A percentile compares a stretch with the other conserved stretches of the same genome.
Evolutionary conservation across 2,888 invertebrate genomes (phyloP).

Genomic region (Shargacucullia verbasci): DNA sequence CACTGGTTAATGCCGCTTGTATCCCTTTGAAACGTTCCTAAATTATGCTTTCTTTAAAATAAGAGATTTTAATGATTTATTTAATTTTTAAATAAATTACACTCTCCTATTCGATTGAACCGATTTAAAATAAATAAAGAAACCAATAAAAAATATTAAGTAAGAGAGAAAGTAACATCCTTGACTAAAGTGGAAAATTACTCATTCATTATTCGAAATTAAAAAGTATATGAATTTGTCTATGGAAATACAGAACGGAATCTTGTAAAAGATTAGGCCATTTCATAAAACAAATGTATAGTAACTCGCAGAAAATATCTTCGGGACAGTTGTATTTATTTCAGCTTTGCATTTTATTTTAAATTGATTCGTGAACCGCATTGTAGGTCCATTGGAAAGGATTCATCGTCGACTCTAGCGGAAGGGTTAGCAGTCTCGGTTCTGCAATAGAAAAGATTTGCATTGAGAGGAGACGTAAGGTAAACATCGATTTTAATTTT

Average conservation of each 20-base stretch:
- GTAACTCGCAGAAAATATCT: conserved; percentile 89
- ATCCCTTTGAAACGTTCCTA: conserved; percentile 18
- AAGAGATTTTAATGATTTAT: neutral
- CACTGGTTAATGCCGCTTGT: conserved; percentile 21
- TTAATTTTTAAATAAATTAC: conserved; percentile 1
- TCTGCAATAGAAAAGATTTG: conserved; percentile 89
- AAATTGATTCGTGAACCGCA: conserved; percentile 87
- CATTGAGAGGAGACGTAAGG: conserved; percentile 88
- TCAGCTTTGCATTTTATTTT: conserved; percentile 88
- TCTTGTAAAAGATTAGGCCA: conserved; percentile 90
- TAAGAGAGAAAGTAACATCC: conserved; percentile 58
- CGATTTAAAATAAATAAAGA: conserved; percentile 5
- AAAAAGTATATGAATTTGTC: conserved; percentile 83
- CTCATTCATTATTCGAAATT: conserved; percentile 77
- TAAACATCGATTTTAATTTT: conserved; percentile 89
- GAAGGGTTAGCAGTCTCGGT: conserved; percentile 88
- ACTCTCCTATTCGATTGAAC: no score
- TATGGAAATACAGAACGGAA: conserved; percentile 89
- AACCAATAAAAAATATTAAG: conserved; percentile 15
- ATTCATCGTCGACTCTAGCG: conserved; percentile 84
- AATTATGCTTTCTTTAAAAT: conserved; percentile 7
- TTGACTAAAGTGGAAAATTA: conserved; percentile 75
- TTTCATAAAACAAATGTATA: conserved; percentile 90
- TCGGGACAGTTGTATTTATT: conserved; percentile 89
- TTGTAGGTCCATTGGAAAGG: conserved; percentile 84